Percentiles rank a stretch among this genome's conserved stretches.
These are phyloP conservation scores for Deilephila porcellus DNA, from an alignment of 2,888 invertebrate species.

Conservation along the genomic window DNA sequence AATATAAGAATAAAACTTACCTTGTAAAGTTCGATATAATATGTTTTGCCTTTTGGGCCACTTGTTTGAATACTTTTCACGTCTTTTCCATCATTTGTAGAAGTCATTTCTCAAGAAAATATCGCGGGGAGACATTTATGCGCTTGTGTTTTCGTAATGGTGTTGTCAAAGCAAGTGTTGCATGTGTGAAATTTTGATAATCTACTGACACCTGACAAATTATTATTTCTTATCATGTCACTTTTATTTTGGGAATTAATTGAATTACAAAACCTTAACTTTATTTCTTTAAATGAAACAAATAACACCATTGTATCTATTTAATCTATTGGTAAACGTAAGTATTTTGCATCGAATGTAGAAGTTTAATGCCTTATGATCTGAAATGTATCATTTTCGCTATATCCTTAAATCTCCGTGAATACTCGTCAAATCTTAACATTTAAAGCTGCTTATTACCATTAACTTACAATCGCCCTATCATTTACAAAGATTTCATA, in stretches of 20 bases:
- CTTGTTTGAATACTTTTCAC: conserved; percentile 81
- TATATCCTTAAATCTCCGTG: no score
- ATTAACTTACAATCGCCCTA: no score
- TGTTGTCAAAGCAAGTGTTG: conserved; percentile 80
- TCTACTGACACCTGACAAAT: not conserved
- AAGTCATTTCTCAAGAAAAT: conserved; percentile 85
- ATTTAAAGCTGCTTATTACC: no score
- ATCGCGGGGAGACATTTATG: conserved; percentile 84
- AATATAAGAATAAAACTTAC: conserved; percentile 69
- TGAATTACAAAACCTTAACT: not conserved
- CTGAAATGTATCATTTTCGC: no score
- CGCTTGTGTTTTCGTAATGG: conserved; percentile 83
- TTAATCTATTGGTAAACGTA: not conserved
- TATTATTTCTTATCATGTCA: not conserved
- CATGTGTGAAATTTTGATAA: conserved; percentile 35
- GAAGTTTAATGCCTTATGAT: no score
- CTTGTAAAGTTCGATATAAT: conserved; percentile 82
- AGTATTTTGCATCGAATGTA: not conserved
- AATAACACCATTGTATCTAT: no score
- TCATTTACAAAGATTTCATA: no score
- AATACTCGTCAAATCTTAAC: no score
- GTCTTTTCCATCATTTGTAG: conserved; percentile 84
- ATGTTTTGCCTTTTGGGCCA: conserved; percentile 78
- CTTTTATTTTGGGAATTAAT: not conserved
- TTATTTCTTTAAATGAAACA: no score